Evolutionary conservation across 2,113 vertebrate genomes (phyloP), one percentile per base, ranked within the genome.

Genomic region (Loxodonta africana): DNA sequence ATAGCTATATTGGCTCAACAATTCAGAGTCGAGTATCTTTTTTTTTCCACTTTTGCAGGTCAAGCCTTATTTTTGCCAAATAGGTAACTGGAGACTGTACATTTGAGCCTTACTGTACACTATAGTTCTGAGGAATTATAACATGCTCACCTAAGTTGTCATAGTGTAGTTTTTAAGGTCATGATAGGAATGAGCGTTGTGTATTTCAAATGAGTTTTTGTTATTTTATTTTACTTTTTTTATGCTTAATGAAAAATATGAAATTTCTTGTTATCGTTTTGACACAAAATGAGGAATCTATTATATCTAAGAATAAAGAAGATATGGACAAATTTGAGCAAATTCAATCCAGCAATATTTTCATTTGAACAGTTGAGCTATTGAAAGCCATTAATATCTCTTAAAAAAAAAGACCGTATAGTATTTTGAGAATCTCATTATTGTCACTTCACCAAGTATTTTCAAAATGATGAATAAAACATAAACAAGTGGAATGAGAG

Each of bases 401-500:
- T 57, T 92, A 53, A 91, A 95, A 62, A 62, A 96, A 89, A 95
- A 81, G 60, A 44, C 69, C 4, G 37, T 25, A 33, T 2, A 6
- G 92, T 89, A 51, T 44, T 77, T 97, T 94, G 92, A 77, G 20
- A 41, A 85, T 94, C 28, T 69, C 53, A 62, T 57, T 37, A n/a
- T 84, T 97, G 65, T 92, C 95, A 83, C 86, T 98, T 97, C 94
- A 85, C 91, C 37, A 26, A 65, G 74, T 90, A 46, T 51, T 96
- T 98, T 5, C 76, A 80, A 71, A 93, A 92, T 76, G 73, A 81
- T 91, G 96, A 97, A 90, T 90, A 98, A 98, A 98, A 60, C 96
- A 91, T 92, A 94, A 97, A 96, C 57, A 88, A 88, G 51, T 65
- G 80, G 89, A 92, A 94, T 46, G 51, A 2, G 33, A 48, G 80